Percentiles rank a stretch among this genome's conserved stretches.
phyloP scores from a whole-genome alignment of 2,797 vertebrate genomes.

The Argyrosomus regius region DNA sequence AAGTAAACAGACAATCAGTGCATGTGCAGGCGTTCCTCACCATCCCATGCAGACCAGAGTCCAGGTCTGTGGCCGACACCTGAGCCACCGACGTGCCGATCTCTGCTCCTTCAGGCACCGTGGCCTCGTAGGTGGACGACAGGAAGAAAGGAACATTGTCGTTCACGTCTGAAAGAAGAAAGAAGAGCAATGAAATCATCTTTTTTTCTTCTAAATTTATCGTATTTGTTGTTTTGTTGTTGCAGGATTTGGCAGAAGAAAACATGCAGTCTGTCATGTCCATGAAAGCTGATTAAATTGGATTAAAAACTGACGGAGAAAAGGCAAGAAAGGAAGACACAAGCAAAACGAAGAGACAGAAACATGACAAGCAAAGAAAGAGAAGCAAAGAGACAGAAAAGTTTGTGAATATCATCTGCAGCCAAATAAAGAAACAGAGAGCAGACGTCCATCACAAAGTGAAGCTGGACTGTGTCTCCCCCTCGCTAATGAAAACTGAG shows the following conservation, averaged over 20 bases:
- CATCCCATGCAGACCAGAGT: constrained; percentile 90
- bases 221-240: constrained; percentile 8
- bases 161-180: constrained; percentile 87
- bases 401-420: constrained; percentile 5
- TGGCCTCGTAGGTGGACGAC: constrained; percentile 91
- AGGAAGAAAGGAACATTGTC: constrained; percentile 94
- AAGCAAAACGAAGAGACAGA: background rate
- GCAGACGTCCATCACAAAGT: constrained; percentile 26
- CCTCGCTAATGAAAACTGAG: constrained; percentile 53
- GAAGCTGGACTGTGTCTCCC: constrained; percentile 27
- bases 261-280: constrained; percentile 28
- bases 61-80: constrained; percentile 90
- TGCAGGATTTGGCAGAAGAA: constrained; percentile 42
- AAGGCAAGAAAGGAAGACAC: constrained; percentile 5
- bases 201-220: constrained; percentile 17
- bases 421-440: background rate
- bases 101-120: constrained; percentile 89
- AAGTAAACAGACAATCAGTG: accelerated
- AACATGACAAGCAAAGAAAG: background rate
- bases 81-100: constrained; percentile 87
- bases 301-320: constrained; percentile 55
- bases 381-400: background rate
- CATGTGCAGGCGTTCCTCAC: constrained; percentile 69
- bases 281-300: constrained; percentile 50
- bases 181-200: background rate